A percentile compares a stretch with the other conserved stretches of the same genome.
phyloP scores from a whole-genome alignment of 2,797 vertebrate species.

The Champsocephalus gunnari region DNA sequence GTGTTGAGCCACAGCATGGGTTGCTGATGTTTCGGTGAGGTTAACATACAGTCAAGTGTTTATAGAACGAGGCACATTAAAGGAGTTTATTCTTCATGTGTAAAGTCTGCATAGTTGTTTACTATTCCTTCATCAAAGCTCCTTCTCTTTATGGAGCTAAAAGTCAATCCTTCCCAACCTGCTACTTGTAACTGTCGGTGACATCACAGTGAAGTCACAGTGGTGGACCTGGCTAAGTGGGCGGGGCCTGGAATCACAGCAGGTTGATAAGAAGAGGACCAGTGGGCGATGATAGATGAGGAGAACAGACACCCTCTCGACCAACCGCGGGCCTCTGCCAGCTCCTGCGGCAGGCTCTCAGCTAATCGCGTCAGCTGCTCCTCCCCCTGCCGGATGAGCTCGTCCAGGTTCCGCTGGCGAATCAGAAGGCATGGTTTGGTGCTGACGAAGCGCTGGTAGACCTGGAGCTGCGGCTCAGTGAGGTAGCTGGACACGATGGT shows the following conservation, averaged over 20 bases:
- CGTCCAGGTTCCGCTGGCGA: slow-evolving; percentile 92
- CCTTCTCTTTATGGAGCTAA: slow-evolving; percentile 21
- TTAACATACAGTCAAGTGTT: slow-evolving; percentile 1
- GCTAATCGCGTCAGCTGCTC: slow-evolving; percentile 90
- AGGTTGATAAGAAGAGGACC: slow-evolving; percentile 11
- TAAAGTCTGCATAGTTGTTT: slow-evolving; percentile 49
- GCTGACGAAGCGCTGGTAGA: slow-evolving; percentile 91
- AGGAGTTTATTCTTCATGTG: slow-evolving; percentile 22
- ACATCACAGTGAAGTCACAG: slow-evolving; percentile 87
- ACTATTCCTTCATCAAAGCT: slow-evolving; percentile 21
- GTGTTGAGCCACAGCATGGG: neutral
- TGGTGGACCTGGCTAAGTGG: slow-evolving; percentile 60
- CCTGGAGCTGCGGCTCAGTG: slow-evolving; percentile 85
- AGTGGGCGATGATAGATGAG: neutral
- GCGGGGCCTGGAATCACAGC: slow-evolving; percentile 22
- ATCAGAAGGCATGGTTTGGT: slow-evolving; percentile 93
- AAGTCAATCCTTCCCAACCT: slow-evolving; percentile 11
- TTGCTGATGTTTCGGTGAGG: slow-evolving; percentile 17
- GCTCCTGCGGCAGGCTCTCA: slow-evolving; percentile 86
- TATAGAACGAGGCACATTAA: slow-evolving; percentile 32
- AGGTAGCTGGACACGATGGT: slow-evolving; percentile 90
- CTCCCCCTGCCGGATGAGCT: slow-evolving; percentile 91
- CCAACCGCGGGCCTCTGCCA: slow-evolving; percentile 45
- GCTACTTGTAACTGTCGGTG: neutral
- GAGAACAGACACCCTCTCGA: neutral